Evolutionary conservation across 2,888 invertebrate species (phyloP), one percentile per base, ranked within the genome.

Genomic region (Myathropa florea): DNA sequence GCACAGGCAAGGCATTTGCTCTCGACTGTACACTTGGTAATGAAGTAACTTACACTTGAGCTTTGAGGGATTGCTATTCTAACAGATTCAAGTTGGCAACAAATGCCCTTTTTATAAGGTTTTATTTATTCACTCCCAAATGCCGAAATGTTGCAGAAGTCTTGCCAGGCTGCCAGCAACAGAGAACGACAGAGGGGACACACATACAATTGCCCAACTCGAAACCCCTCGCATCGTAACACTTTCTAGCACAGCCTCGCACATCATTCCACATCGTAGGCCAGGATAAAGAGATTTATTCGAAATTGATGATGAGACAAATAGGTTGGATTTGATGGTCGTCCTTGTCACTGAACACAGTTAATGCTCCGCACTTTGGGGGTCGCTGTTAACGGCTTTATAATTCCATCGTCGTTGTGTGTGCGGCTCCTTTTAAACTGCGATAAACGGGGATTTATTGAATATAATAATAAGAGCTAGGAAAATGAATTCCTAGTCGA

Each of bases 381-480:
- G 82, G 82, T 82, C 82, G 77, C 77, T 82, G 82, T 86, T 82
- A 78, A 86, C 82, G 78, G 85, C 85, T 86, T 86, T 82, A 82
- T 86, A 86, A 86, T 86, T 86, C 78, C 82, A n/a, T 18, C 46
- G 60, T 70, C 82, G 70, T 75, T 82, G 85, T 86, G 82, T 82
- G 85, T 85, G 82, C 84, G 72, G 77, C 36, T 82, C 71, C 78
- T 82, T 86, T 86, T 86, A 86, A 86, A 86, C 73, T 78, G 82
- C 85, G 85, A 86, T 82, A 86, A 86, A 86, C 82, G 64, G 78
- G 85, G 85, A 86, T 86, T 86, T 86, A 86, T 86, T 86, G 85
- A 86, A 82, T 86, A 78, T 78, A 73, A 86, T 82, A 82, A 82
- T 86, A 82, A 82, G 82, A 82, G 77, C 73, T 65, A 78, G 72